Evolutionary conservation across 2,797 vertebrate species (phyloP), one percentile per base, ranked within the genome.

Genomic region (Gymnoscopelus braueri): DNA sequence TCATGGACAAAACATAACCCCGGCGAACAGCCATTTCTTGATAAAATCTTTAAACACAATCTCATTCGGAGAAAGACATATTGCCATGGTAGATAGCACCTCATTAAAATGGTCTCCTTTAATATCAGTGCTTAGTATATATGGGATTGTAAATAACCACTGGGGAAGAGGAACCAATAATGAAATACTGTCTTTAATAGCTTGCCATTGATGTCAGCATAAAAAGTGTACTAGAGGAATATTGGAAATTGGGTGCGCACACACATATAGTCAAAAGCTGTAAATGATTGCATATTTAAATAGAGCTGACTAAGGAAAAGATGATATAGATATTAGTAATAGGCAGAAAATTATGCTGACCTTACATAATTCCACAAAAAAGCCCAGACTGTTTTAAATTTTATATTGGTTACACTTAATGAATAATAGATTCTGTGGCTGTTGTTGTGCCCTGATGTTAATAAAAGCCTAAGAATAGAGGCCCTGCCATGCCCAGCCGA

Each of bases 1-100:
- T 99, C 97, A 99, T 99, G 97, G 97, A 98, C 97, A 99, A 99
- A 99, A 98, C 98, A 98, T 98, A 99, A 99, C 97, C 97, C 97
- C 96, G 93, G 95, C 95, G 96, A 98, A 98, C 97, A 98, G 96
- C 96, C 95, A 97, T 97, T 98, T 97, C 97, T 98, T 96, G 97
- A 98, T 98, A 99, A 98, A 93, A 98, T 98, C 97, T 98, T 98
- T 98, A 98, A 99, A 98, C 97, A 98, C 97, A 98, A 98, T 98
- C 97, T 98, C 97, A 96, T 97, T 97, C 95, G 94, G 96, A 96
- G 97, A 97, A 97, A 98, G 97, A 98, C 97, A 96, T 97, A 98
- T 98, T 99, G 97, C 96, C 96, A 95, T 96, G 95, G 97, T 94
- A 97, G 97, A 98, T 98, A 99, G 97, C 96, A 96, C 96, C 98